Conservation (phyloP, 2,888 invertebrate species). For the Ariolimax columbianus region DNA sequence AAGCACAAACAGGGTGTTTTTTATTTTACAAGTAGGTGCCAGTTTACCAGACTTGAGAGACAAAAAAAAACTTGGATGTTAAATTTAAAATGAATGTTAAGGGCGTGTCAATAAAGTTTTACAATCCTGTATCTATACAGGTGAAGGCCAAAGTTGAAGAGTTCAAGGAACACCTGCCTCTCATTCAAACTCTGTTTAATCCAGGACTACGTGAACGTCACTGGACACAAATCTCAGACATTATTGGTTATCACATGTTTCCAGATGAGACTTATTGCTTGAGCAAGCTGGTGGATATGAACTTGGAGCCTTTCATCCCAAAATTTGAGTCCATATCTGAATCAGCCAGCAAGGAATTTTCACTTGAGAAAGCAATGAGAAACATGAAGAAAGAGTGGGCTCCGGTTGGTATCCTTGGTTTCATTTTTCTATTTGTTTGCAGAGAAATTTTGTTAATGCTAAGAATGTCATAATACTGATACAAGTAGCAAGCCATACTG, state of each 20-base stretch:
- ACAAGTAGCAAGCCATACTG: no score
- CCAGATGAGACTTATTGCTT: slow-evolving; percentile 89
- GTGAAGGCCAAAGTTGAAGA: slow-evolving; percentile 88
- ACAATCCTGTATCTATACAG: slow-evolving; percentile 60
- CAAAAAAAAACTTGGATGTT: no score
- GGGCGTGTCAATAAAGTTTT: no score
- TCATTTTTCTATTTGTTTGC: not conserved
- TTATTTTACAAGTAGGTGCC: no score
- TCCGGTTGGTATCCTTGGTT: slow-evolving; percentile 66
- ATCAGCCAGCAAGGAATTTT: slow-evolving; percentile 96
- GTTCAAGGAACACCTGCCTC: slow-evolving; percentile 88
- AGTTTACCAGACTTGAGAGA: no score
- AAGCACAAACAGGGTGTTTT: not conserved
- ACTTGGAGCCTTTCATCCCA: slow-evolving; percentile 89
- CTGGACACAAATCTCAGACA: slow-evolving; percentile 96
- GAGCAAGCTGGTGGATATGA: slow-evolving; percentile 91
- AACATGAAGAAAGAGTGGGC: slow-evolving; percentile 95
- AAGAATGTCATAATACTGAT: not conserved
- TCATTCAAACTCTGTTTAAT: slow-evolving; percentile 95
- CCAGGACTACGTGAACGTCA: slow-evolving; percentile 88
- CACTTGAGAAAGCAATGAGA: slow-evolving; percentile 90
- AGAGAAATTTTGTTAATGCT: not conserved
- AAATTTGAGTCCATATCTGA: slow-evolving; percentile 95
- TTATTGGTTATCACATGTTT: slow-evolving; percentile 93
- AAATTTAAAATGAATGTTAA: no score